Conservation (phyloP, 1,140 invertebrate species). For the Portunus trituberculatus region DNA sequence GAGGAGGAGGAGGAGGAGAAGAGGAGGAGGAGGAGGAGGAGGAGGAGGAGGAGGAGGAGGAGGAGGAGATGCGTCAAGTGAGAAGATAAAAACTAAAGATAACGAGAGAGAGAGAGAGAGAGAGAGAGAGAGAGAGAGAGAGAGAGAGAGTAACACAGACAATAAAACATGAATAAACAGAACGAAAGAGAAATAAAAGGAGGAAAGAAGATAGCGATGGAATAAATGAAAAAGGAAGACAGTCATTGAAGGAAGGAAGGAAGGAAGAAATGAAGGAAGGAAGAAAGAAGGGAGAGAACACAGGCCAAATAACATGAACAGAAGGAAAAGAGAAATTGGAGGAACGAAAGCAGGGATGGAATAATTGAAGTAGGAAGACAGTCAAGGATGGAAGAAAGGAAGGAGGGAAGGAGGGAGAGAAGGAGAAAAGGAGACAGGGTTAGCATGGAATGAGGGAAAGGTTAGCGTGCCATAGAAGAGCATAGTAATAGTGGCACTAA, state of each 20-base stretch:
- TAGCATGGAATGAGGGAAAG: background rate
- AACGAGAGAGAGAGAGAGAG: too few relatives aligned
- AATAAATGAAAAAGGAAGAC: too few relatives aligned
- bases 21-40: conserved; percentile 11
- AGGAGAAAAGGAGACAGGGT: background rate
- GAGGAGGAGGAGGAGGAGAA: background rate
- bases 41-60: background rate
- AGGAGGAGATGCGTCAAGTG: too few relatives aligned
- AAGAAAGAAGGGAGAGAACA: too few relatives aligned
- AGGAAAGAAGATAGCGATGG: too few relatives aligned
- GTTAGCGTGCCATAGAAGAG: background rate
- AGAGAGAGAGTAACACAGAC: too few relatives aligned
- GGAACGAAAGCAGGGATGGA: background rate
- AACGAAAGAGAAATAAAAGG: too few relatives aligned
- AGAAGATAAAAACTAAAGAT: background rate
- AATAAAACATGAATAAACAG: too few relatives aligned
- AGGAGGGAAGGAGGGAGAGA: background rate
- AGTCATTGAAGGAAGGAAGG: too few relatives aligned
- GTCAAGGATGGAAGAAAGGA: background rate
- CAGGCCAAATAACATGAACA: background rate
- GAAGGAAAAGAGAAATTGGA: background rate
- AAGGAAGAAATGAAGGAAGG: too few relatives aligned
- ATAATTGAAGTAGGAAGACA: too few relatives aligned
- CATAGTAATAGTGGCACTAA: background rate
- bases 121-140: too few relatives aligned